phyloP scores from a whole-genome alignment of 2,113 vertebrate species.

The Protobothrops mucrosquamatus region DNA sequence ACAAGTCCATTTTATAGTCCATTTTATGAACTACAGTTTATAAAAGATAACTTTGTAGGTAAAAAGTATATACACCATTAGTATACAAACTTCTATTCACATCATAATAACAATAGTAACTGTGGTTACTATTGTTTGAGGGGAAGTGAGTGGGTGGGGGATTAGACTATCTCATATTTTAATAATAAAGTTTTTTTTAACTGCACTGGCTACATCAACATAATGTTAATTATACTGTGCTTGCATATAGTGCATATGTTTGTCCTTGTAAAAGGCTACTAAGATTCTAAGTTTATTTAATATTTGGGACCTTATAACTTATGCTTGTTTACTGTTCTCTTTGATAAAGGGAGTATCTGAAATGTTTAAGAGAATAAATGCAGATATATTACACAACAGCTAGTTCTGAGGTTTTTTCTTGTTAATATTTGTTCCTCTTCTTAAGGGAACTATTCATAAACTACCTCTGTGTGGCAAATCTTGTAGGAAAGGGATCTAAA shows the following conservation, averaged over 20 bases:
- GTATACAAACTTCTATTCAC: not conserved
- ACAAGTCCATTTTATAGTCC: too few relatives aligned
- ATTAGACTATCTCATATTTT: not conserved
- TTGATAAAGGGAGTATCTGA: not conserved
- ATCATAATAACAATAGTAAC: not conserved
- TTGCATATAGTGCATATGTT: not conserved
- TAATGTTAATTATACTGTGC: not conserved
- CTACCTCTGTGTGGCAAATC: not conserved
- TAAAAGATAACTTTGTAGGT: too few relatives aligned
- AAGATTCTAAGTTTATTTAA: not conserved
- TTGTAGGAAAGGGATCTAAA: not conserved
- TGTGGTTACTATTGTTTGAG: too few relatives aligned
- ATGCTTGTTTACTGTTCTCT: not conserved
- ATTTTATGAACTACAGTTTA: too few relatives aligned
- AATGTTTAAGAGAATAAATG: not conserved
- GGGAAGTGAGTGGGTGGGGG: too few relatives aligned
- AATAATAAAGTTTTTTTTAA: not conserved
- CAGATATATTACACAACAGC: not conserved
- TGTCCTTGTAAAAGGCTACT: not conserved
- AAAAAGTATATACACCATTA: too few relatives aligned
- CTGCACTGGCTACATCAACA: not conserved
- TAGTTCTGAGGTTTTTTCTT: not conserved
- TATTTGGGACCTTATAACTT: not conserved
- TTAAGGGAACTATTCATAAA: not conserved
- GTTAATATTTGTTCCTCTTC: not conserved